A percentile compares a stretch with the other conserved stretches of the same genome.
Conservation (phyloP, 1,140 invertebrate genomes). For the Caenorhabditis remanei region DNA sequence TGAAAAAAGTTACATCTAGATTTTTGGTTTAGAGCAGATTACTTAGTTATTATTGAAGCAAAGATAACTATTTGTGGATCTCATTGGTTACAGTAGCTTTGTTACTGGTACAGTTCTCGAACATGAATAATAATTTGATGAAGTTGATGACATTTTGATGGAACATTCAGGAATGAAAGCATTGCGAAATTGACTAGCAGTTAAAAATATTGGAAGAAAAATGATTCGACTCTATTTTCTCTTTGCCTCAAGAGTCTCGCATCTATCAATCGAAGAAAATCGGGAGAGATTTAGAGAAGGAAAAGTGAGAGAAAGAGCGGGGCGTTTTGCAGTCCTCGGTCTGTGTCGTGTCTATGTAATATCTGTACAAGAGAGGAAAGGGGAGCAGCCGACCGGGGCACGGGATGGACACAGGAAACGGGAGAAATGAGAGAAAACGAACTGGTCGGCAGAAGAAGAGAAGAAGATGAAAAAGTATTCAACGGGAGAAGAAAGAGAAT, state of each 20-base stretch:
- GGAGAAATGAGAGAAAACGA: slow-evolving; percentile 17
- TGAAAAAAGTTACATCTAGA: no score
- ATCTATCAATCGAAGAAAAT: slow-evolving; percentile 53
- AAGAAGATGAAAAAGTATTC: slow-evolving; percentile 3
- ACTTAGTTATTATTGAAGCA: no score
- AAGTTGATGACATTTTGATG: background rate
- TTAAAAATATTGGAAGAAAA: slow-evolving; percentile 25
- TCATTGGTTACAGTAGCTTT: no score
- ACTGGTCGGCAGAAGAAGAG: slow-evolving; percentile 30
- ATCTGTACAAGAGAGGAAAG: slow-evolving; percentile 48
- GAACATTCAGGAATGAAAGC: background rate
- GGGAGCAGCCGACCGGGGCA: slow-evolving; percentile 27
- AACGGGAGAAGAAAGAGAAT: background rate
- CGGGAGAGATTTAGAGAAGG: slow-evolving; percentile 28
- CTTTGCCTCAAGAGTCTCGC: slow-evolving; percentile 41
- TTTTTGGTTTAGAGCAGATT: no score
- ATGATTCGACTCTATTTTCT: slow-evolving; percentile 8
- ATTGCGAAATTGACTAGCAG: slow-evolving; percentile 28
- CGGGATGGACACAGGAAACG: slow-evolving; percentile 1
- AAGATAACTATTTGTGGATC: no score
- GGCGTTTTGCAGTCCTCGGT: slow-evolving; percentile 25
- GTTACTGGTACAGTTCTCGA: no score
- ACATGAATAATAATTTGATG: no score
- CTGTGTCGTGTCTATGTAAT: slow-evolving; percentile 51
- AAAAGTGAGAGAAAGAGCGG: slow-evolving; percentile 4